A percentile compares a stretch with the other conserved stretches of the same genome.
Conservation (phyloP, 2,888 invertebrate genomes). For the Cheilosia grossa region DNA sequence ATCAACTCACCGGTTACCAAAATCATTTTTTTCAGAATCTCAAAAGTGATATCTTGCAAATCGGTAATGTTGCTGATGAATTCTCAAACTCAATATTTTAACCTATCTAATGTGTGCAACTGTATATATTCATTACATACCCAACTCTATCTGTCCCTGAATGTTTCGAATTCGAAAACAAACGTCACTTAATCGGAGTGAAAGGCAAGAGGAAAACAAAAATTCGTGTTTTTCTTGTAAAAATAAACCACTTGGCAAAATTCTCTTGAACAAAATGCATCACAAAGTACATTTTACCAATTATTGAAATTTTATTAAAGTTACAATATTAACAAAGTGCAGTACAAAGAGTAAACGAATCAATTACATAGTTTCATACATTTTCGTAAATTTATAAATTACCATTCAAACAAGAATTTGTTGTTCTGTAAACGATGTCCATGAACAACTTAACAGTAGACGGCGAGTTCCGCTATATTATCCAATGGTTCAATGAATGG, state of each 20-base stretch:
- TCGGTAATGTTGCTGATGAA: too few relatives aligned
- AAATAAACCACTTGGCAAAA: slow-evolving; percentile 44
- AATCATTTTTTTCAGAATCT: too few relatives aligned
- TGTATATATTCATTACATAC: too few relatives aligned
- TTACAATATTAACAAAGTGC: neutral
- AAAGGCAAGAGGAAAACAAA: slow-evolving; percentile 55
- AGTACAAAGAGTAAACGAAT: neutral
- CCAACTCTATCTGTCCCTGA: too few relatives aligned
- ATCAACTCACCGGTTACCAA: too few relatives aligned
- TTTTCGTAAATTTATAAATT: neutral
- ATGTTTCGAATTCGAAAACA: slow-evolving; percentile 35
- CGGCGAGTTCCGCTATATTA: slow-evolving; percentile 91
- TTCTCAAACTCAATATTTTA: too few relatives aligned
- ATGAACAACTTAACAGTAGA: slow-evolving; percentile 86
- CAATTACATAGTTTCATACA: neutral
- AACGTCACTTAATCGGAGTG: slow-evolving; percentile 32
- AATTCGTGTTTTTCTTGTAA: slow-evolving; percentile 57
- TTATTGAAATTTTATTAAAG: slow-evolving; percentile 15
- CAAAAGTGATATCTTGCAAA: too few relatives aligned
- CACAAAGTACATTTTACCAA: slow-evolving; percentile 14
- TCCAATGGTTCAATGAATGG: slow-evolving; percentile 95
- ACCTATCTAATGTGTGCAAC: too few relatives aligned
- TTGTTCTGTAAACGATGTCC: slow-evolving; percentile 82
- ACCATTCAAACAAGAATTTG: neutral
- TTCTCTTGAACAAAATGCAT: slow-evolving; percentile 26